Conservation (phyloP, 1,140 invertebrate species). For the Nasonia giraulti region DNA sequence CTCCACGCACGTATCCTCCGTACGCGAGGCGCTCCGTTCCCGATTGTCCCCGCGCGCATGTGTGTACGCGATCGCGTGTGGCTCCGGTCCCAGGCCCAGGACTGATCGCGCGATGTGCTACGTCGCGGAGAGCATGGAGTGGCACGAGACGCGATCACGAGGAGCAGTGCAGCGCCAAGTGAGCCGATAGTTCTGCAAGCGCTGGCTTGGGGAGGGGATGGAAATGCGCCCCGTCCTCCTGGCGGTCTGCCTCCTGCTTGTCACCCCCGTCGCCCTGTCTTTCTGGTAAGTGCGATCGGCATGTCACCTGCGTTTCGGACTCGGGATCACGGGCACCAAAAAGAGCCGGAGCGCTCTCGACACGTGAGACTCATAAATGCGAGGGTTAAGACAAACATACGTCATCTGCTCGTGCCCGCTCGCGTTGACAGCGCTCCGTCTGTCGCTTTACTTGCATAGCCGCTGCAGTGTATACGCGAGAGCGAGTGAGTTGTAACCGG, state of each 20-base stretch:
- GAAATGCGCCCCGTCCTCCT: constrained; percentile 79
- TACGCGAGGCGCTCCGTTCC: not conserved
- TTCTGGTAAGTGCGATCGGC: constrained; percentile 76
- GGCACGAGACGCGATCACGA: constrained; percentile 49
- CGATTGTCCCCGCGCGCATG: not conserved
- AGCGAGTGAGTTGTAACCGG: constrained; percentile 27
- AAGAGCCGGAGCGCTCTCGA: constrained; percentile 37
- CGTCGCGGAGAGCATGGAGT: constrained; percentile 7
- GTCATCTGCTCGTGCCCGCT: constrained; percentile 54
- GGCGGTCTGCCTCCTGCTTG: constrained; percentile 79
- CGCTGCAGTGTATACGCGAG: not conserved
- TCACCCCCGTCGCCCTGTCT: constrained; percentile 79
- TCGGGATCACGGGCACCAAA: constrained; percentile 19
- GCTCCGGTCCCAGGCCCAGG: not conserved
- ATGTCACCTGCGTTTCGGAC: constrained; percentile 22
- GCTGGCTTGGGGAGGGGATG: constrained; percentile 68
- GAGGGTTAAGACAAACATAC: constrained; percentile 60
- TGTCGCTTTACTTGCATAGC: not conserved
- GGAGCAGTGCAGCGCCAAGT: constrained; percentile 9
- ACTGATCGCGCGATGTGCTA: not conserved
- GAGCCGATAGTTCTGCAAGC: not conserved
- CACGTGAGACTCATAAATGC: constrained; percentile 62
- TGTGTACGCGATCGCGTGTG: not conserved
- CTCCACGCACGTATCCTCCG: constrained; percentile 2
- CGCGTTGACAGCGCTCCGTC: constrained; percentile 9